phyloP scores from a whole-genome alignment of 2,113 vertebrate species.

The Otocyon megalotis region DNA sequence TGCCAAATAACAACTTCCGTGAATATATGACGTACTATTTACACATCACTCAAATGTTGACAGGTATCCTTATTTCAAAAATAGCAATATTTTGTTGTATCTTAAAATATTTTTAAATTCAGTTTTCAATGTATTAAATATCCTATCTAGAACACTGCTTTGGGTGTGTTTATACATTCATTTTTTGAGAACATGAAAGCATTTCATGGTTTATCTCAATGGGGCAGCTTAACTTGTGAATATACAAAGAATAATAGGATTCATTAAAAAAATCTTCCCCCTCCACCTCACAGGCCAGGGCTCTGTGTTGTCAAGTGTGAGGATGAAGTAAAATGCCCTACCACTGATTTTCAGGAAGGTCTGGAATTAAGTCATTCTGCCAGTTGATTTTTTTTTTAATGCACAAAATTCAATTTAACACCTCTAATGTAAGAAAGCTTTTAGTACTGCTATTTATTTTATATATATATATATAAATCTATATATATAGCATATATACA shows the following conservation, averaged over 20 bases:
- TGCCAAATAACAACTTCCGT: neutral
- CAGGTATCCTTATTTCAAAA: neutral
- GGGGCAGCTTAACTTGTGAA: too few relatives aligned
- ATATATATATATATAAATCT: neutral
- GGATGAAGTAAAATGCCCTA: rapidly evolving
- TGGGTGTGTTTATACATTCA: neutral
- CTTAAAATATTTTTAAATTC: neutral
- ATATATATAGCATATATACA: too few relatives aligned
- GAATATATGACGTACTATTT: neutral
- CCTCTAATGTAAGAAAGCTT: neutral
- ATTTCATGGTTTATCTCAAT: neutral
- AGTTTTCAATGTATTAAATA: neutral
- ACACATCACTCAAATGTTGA: neutral
- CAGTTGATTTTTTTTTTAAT: neutral
- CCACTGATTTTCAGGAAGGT: too few relatives aligned
- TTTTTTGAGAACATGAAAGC: neutral
- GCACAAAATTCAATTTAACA: neutral
- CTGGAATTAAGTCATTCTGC: neutral
- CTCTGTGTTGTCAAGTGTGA: neutral
- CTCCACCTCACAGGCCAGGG: neutral
- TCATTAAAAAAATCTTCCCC: rapidly evolving
- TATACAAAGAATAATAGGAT: neutral
- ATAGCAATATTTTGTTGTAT: neutral
- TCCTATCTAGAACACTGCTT: neutral
- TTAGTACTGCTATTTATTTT: neutral